These are phyloP conservation scores for Enteromius mattozi DNA, from an alignment of 2,797 vertebrate genomes.

Conservation along the genomic window DNA sequence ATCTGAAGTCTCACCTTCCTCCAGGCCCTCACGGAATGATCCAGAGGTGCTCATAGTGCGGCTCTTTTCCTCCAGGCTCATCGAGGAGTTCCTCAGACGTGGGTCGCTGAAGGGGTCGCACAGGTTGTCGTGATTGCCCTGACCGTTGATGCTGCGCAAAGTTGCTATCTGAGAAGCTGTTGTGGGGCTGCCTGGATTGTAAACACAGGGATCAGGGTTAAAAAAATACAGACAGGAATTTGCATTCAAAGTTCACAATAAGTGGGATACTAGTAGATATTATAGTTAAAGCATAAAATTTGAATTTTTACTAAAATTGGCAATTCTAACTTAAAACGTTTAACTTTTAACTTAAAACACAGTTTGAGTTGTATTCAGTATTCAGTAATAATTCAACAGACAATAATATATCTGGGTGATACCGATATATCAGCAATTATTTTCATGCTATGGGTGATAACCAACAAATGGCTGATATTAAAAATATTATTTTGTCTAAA, in stretches of 20 bases:
- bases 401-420: background rate
- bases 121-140: constrained; percentile 79
- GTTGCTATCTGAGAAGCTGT: constrained; percentile 79
- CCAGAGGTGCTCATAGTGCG: constrained; percentile 86
- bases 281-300: background rate
- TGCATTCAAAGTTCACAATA: constrained; percentile 25
- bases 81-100: constrained; percentile 83
- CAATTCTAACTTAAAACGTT: background rate
- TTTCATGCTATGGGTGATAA: background rate
- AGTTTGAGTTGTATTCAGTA: background rate
- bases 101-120: constrained; percentile 81
- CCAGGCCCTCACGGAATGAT: constrained; percentile 86
- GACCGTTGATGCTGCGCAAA: constrained; percentile 72
- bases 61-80: constrained; percentile 86
- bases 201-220: constrained; percentile 39
- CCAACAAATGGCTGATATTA: background rate
- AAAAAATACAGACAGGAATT: background rate
- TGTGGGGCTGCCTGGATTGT: constrained; percentile 79
- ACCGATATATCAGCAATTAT: background rate
- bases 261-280: background rate
- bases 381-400: background rate
- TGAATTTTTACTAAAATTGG: background rate
- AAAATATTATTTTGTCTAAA: background rate
- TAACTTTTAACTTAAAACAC: background rate
- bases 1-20: constrained; percentile 80